These are phyloP conservation scores for Mycteria americana DNA, from an alignment of 2,797 vertebrate genomes.

Conservation along the genomic window DNA sequence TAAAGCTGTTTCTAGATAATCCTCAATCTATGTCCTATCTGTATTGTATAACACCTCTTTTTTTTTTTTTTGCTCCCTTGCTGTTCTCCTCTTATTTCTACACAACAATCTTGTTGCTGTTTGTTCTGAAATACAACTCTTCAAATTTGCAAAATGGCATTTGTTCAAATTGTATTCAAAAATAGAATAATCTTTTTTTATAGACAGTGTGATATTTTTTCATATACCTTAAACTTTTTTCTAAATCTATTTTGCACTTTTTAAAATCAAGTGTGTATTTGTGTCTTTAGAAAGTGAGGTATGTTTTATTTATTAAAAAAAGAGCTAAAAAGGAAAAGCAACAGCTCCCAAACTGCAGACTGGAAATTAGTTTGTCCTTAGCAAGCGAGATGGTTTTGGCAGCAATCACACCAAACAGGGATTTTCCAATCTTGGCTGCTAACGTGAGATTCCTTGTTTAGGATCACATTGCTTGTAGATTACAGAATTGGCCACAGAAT, in stretches of 20 bases:
- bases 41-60: background rate
- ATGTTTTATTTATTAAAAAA: background rate
- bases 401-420: slow-evolving; percentile 70
- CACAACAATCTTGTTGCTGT: background rate
- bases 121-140: background rate
- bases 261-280: background rate
- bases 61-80: background rate
- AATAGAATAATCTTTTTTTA: background rate
- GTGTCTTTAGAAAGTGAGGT: background rate
- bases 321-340: background rate
- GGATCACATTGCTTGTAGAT: slow-evolving; percentile 84
- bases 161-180: background rate
- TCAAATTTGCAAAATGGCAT: background rate
- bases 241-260: background rate
- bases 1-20: background rate
- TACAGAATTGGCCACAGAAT: slow-evolving; percentile 79
- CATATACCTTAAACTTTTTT: background rate
- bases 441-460: slow-evolving; percentile 73
- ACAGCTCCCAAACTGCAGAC: background rate
- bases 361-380: slow-evolving; percentile 64
- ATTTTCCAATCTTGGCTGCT: slow-evolving; percentile 78
- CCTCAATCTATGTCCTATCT: background rate
- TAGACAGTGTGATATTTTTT: background rate
- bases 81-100: background rate
- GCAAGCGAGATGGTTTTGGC: slow-evolving; percentile 68